Base-by-base conservation (phyloP, 2,888 invertebrate species). In the Seira musarum region DNA sequence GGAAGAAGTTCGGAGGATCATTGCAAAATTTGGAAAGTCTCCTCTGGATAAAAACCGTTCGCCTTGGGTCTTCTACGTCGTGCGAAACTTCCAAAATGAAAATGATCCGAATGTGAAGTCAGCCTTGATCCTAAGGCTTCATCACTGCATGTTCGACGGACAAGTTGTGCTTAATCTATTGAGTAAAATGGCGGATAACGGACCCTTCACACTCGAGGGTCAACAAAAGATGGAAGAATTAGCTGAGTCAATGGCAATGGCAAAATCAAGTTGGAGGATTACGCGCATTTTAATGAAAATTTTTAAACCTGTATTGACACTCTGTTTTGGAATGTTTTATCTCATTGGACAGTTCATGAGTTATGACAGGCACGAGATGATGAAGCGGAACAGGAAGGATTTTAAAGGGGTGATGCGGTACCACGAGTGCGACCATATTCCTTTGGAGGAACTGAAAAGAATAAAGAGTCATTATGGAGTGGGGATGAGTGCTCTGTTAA, bases 131-230 rank as follows among this genome's bases (percentile, higher is more conserved):
- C 40, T 61, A 2, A 49, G 74, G 35, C 40, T 69, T 17, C 73
- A 74, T 53, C 80, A 80, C 74, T 46, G n/a, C 69, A 64, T 80
- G 69, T 73, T 73, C 69, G 80, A 80, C 25, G 80, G 80, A 0
- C 30, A 60, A 21, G 53, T 69, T 10, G 25, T 74, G 2, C 1
- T 80, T 2, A 80, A 70, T 17, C 6, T 74, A 0, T 63, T 80
- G 0, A 17, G 74, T 3, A 69, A 64, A 30, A 13, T 80, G 24
- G 65, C 57, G 0, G 69, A 78, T 63, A 78, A 78, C n/a, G 78
- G 72, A 13, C 78, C 72, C 13, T 22, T 78, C 17, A 3, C 0
- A 5, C 72, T 17, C 61, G 22, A 19, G 78, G 65, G 8, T 1
- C 15, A n/a, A n/a, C n/a, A n/a, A n/a, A n/a, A n/a, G n/a, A n/a